Evolutionary conservation across 2,797 vertebrate species (phyloP).

Genomic region (Chelon auratus): DNA sequence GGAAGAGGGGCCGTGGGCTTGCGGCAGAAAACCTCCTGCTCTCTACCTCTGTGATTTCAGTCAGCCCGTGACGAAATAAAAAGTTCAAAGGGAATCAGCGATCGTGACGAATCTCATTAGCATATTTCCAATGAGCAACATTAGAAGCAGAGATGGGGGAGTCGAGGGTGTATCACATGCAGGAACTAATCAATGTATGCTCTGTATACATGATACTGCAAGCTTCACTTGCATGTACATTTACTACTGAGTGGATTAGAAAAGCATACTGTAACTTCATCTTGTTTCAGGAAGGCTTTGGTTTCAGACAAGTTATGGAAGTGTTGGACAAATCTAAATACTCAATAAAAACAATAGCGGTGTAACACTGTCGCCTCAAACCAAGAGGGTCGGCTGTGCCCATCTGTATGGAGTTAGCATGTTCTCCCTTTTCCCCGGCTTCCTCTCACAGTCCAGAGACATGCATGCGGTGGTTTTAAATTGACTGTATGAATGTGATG

Average conservation of each 20-base stretch:
- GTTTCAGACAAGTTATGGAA: constrained; percentile 8
- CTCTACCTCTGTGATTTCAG: constrained; percentile 90
- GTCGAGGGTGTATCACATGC: constrained; percentile 59
- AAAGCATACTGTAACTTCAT: constrained; percentile 1
- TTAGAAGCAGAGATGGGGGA: constrained; percentile 76
- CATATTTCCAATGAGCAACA: constrained; percentile 94
- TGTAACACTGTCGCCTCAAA: no score
- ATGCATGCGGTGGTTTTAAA: no score
- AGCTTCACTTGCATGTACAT: constrained; percentile 39
- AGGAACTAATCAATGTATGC: constrained; percentile 85
- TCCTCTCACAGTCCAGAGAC: no score
- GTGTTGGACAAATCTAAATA: constrained; percentile 27
- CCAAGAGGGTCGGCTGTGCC: no score
- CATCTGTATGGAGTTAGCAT: no score
- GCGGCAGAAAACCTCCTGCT: constrained; percentile 89
- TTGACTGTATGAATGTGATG: no score
- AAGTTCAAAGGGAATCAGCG: constrained; percentile 95
- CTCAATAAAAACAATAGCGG: background rate
- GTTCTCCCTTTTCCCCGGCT: no score
- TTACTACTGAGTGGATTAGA: constrained; percentile 25
- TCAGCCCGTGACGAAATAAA: constrained; percentile 90
- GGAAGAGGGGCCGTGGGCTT: constrained; percentile 89
- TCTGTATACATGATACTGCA: constrained; percentile 51
- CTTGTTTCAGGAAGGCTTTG: constrained; percentile 7
- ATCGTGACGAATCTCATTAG: constrained; percentile 92